Base-by-base conservation (phyloP, 2,797 vertebrate genomes). In the Menidia menidia region DNA sequence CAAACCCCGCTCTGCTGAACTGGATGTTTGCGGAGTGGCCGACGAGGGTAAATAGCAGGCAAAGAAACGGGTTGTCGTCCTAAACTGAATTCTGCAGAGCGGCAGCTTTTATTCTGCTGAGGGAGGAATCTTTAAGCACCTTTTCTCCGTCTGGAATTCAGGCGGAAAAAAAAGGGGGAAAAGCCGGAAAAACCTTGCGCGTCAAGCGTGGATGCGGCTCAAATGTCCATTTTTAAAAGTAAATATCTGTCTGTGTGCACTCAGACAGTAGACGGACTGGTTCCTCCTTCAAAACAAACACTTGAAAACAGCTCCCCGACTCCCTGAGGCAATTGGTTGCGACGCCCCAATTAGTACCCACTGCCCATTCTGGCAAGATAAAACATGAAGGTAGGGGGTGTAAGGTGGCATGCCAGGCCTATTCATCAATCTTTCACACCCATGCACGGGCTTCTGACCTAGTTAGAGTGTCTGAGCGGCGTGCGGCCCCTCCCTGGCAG, bases 401-500 rank as follows among this genome's bases (percentile, higher is more conserved):
- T 67, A 85, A 90, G 92, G 92, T 92, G 89, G 85, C 86, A 83
- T 85, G 91, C 86, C 90, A 88, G 82, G 77, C 81, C 87, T 80
- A 85, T 89, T 90, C 90, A 88, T 90, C 89, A 87, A 85, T 91
- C 88, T 90, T 92, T 92, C 87, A 88, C 87, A 89, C 83, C 77
- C 81, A 53, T 77, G 50, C 84, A 64, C 5, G 45, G 63, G 85
- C 86, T 87, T 79, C 76, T 94, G 94, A 93, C 93, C 93, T 91
- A 93, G 77, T 93, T 93, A 87, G 71, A 77, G 77, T 65, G 76
- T 81, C 78, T 80, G 75, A 47, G 83, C 50, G 51, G 63, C 61
- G 52, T 25, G 64, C 57, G 42, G 84, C 85, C 86, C 80, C 85
- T 78, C 85, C 82, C 79, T 67, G 52, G 33, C 7, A 60, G 42